A percentile compares a stretch with the other conserved stretches of the same genome.
phyloP scores from a whole-genome alignment of 2,888 invertebrate genomes.

The Laothoe populi region DNA sequence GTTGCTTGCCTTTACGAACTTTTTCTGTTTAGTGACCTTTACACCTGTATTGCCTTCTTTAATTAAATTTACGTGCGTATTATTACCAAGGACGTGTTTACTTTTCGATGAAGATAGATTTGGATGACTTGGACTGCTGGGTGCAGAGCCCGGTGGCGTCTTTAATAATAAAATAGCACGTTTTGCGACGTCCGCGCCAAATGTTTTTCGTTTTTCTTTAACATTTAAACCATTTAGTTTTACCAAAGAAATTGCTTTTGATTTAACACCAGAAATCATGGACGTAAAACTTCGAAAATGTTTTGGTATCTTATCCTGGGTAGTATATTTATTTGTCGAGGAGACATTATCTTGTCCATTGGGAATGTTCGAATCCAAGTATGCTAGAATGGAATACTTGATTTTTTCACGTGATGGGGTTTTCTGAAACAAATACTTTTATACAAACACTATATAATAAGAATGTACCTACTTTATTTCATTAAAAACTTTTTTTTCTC shows the following conservation, averaged over 20 bases:
- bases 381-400: constrained; percentile 72
- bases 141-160: constrained; percentile 65
- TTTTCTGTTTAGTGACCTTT: not conserved
- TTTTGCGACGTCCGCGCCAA: constrained; percentile 57
- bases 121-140: constrained; percentile 52
- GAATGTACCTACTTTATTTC: not conserved
- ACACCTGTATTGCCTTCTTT: not conserved
- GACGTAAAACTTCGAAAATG: constrained; percentile 68
- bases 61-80: not conserved
- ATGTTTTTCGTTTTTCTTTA: constrained; percentile 51
- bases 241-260: constrained; percentile 79
- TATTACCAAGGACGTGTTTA: constrained; percentile 19
- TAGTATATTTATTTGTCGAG: constrained; percentile 55
- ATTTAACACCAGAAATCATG: constrained; percentile 81
- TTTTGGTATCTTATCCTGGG: constrained; percentile 59
- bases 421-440: constrained; percentile 63
- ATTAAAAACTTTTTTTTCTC: not conserved
- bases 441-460: not conserved
- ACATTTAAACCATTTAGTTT: constrained; percentile 63
- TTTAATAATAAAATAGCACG: constrained; percentile 61
- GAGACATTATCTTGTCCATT: constrained; percentile 46
- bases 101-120: constrained; percentile 38
- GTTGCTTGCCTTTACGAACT: constrained; percentile 25
- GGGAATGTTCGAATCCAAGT: constrained; percentile 67
- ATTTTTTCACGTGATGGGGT: constrained; percentile 75